These are phyloP conservation scores for Magallana ariakensis DNA, from an alignment of 1,140 invertebrate genomes.

Conservation along the genomic window DNA sequence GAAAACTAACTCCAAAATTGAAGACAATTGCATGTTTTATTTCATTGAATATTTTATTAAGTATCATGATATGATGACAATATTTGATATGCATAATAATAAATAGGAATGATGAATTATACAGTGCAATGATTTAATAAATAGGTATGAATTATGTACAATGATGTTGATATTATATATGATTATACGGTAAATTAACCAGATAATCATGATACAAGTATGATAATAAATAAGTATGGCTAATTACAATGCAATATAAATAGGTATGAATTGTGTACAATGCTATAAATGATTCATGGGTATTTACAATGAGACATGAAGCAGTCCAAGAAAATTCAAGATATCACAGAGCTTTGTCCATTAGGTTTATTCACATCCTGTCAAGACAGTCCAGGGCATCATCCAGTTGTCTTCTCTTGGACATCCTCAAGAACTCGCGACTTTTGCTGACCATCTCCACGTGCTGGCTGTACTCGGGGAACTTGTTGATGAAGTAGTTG, in stretches of 20 bases:
- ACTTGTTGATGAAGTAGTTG: constrained; percentile 71
- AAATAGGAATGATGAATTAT: background rate
- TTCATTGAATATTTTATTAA: no score
- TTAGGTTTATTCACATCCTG: background rate
- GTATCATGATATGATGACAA: no score
- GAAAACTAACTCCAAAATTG: no score
- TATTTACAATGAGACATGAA: background rate
- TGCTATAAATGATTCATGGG: background rate
- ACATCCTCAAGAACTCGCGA: constrained; percentile 46
- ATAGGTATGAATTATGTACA: constrained; percentile 5
- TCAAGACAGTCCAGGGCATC: background rate
- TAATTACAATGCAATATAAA: background rate
- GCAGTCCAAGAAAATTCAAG: background rate
- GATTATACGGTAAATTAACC: no score
- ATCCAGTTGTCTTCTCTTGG: constrained; percentile 35
- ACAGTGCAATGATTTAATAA: background rate
- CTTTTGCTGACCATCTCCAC: constrained; percentile 64
- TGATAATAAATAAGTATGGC: background rate
- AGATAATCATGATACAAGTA: no score
- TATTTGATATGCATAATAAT: background rate
- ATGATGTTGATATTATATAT: background rate
- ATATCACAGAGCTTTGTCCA: background rate
- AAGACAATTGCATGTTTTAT: no score
- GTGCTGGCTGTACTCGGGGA: constrained; percentile 64
- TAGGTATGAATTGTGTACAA: no score